A percentile compares a stretch with the other conserved stretches of the same genome.
These are phyloP conservation scores for Hiodon alosoides DNA, from an alignment of 2,113 vertebrate genomes.

Conservation along the genomic window DNA sequence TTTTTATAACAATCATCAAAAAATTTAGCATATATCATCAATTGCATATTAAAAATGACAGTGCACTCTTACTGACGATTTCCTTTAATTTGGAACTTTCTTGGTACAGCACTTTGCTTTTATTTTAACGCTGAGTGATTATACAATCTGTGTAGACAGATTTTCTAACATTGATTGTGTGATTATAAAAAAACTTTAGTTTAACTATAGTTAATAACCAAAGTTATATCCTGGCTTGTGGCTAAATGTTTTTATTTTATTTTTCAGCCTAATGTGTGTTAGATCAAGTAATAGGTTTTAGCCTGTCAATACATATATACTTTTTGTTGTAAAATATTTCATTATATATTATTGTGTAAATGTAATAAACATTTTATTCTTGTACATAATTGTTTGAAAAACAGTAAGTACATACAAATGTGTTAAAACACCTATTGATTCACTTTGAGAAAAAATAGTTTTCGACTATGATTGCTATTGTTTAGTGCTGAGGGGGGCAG, in stretches of 20 bases:
- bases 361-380: conserved; percentile 83
- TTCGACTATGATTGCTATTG: not conserved
- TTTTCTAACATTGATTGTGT: not conserved
- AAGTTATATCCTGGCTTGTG: not conserved
- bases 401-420: not conserved
- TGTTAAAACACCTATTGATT: not conserved
- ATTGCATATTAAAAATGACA: too few relatives aligned
- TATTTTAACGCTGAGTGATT: not conserved
- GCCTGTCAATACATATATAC: conserved; percentile 18
- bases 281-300: not conserved
- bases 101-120: conserved; percentile 1
- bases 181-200: not conserved
- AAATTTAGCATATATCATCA: too few relatives aligned
- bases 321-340: conserved; percentile 69
- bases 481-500: not conserved
- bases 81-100: not conserved
- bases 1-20: too few relatives aligned
- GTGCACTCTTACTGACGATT: too few relatives aligned
- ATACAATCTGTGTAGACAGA: not conserved
- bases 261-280: not conserved
- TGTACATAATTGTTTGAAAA: conserved; percentile 65
- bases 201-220: not conserved
- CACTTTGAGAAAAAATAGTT: not conserved
- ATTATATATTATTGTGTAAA: conserved; percentile 84
- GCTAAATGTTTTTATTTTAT: not conserved